phyloP scores from a whole-genome alignment of 2,113 vertebrate species.

The Uropsilus gracilis region DNA sequence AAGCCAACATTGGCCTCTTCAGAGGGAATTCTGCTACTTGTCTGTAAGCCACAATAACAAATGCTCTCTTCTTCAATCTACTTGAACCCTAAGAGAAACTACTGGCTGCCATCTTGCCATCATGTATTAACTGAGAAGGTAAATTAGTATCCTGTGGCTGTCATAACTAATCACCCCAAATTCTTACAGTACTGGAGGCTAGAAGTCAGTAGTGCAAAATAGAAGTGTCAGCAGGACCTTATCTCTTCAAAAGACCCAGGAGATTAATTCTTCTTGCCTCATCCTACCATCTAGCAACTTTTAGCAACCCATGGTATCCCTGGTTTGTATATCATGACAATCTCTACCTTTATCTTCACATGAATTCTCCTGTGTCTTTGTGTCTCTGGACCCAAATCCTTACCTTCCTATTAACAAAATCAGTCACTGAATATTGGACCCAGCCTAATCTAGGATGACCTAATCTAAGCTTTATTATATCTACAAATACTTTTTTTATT shows the following conservation, averaged over 20 bases:
- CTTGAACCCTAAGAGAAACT: not conserved
- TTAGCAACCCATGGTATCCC: not conserved
- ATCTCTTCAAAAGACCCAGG: not conserved
- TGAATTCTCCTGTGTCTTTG: not conserved
- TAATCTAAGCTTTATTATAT: not conserved
- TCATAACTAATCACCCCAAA: not conserved
- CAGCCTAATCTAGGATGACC: not conserved
- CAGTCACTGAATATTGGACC: not conserved
- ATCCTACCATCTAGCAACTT: not conserved
- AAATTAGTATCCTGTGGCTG: not conserved
- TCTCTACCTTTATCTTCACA: not conserved
- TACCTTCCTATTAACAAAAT: not conserved
- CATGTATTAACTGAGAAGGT: not conserved
- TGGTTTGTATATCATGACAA: not conserved
- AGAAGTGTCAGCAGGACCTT: not conserved
- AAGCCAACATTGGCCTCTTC: not conserved
- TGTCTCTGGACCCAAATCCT: not conserved
- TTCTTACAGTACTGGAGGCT: not conserved
- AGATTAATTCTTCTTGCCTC: not conserved
- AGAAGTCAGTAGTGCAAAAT: constrained; percentile 11
- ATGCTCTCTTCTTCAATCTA: not conserved
- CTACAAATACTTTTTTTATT: not conserved
- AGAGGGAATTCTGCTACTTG: not conserved
- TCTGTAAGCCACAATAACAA: not conserved
- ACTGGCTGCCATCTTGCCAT: not conserved